Conservation (phyloP, 2,113 vertebrate species). For the Sturnira hondurensis region DNA sequence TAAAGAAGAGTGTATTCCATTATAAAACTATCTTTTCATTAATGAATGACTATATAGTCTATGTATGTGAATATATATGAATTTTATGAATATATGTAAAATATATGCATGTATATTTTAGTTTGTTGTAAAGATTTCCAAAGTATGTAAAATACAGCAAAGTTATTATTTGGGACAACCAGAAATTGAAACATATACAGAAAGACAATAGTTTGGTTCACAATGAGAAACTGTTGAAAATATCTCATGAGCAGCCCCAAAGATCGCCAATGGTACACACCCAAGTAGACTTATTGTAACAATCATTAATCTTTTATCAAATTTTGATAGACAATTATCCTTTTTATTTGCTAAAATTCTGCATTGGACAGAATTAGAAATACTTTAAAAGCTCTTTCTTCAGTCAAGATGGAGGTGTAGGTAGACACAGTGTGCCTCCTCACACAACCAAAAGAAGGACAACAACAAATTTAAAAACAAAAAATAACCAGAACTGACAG, state of each 20-base stretch:
- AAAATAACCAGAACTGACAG: too few species aligned
- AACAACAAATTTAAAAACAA: too few species aligned
- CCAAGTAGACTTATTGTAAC: not conserved
- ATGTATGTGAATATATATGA: not conserved
- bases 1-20: not conserved
- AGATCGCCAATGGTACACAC: not conserved
- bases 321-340: not conserved
- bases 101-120: not conserved
- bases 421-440: too few species aligned
- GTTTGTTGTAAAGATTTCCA: not conserved
- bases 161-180: not conserved
- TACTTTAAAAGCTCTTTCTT: not conserved
- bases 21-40: not conserved
- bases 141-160: not conserved
- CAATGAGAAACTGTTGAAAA: not conserved
- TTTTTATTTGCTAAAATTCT: slow-evolving; percentile 12
- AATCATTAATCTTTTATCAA: not conserved
- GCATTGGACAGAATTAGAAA: not conserved
- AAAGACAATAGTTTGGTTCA: not conserved
- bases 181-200: not conserved
- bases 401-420: too few species aligned
- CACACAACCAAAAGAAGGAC: too few species aligned
- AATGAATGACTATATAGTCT: not conserved
- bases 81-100: not conserved
- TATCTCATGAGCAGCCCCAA: not conserved